These are phyloP conservation scores for Psittacus erithacus DNA, from an alignment of 2,113 vertebrate genomes.

Conservation along the genomic window DNA sequence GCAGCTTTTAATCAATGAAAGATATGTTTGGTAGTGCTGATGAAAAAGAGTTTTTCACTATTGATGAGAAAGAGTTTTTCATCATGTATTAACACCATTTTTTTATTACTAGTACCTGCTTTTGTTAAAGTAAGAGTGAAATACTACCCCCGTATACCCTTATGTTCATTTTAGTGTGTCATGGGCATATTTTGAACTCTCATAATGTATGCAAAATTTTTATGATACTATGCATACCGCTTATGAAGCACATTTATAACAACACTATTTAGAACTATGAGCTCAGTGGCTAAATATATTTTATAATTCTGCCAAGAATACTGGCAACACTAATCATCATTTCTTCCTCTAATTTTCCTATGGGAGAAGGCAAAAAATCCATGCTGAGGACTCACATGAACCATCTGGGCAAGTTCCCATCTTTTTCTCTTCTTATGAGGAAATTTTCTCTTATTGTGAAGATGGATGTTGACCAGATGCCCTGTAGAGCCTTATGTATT, in stretches of 20 bases:
- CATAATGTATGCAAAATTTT: not conserved
- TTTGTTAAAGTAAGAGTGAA: not conserved
- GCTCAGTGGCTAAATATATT: not conserved
- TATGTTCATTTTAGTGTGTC: not conserved
- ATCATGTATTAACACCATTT: not conserved
- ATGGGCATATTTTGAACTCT: not conserved
- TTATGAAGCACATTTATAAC: not conserved
- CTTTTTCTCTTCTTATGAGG: not conserved
- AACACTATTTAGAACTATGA: not conserved
- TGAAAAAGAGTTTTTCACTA: not conserved
- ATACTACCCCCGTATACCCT: not conserved
- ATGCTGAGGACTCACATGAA: not conserved
- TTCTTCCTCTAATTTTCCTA: not conserved
- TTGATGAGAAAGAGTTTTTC: not conserved
- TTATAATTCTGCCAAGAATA: slow-evolving; percentile 4
- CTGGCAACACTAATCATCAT: not conserved
- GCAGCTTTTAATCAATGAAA: not conserved
- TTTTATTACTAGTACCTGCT: not conserved
- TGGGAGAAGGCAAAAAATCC: not conserved
- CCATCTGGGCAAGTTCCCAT: not conserved
- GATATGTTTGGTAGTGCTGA: not conserved
- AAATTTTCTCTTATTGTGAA: not conserved
- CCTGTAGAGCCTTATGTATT: not conserved
- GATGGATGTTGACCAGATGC: not conserved
- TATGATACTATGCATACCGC: not conserved